A percentile compares a stretch with the other conserved stretches of the same genome.
These are phyloP conservation scores for Cepphus grylle DNA, from an alignment of 2,113 vertebrate genomes.

Conservation along the genomic window DNA sequence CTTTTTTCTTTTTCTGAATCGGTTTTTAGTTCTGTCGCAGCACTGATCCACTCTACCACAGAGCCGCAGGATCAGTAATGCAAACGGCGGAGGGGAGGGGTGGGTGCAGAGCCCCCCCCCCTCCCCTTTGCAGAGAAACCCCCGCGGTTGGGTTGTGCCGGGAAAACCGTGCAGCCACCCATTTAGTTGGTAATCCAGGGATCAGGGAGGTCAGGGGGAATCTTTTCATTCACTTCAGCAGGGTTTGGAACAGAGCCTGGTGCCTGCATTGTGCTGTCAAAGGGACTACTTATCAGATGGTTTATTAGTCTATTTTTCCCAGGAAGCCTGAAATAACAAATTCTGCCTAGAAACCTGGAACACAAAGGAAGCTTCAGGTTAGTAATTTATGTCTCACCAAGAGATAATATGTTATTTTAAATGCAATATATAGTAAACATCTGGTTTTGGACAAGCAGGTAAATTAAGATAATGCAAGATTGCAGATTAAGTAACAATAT, in stretches of 20 bases:
- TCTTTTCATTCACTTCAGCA: constrained; percentile 29
- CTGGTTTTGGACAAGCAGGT: background rate
- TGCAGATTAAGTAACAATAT: background rate
- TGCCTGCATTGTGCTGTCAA: background rate
- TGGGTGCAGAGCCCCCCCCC: background rate
- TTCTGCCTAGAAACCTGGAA: constrained; percentile 49
- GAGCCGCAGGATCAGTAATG: background rate
- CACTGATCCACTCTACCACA: background rate
- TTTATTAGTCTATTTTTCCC: constrained; percentile 58
- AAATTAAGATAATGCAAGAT: background rate
- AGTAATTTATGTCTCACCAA: background rate
- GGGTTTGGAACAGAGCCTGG: constrained; percentile 26
- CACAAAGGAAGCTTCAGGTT: constrained; percentile 33
- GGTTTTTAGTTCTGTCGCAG: background rate
- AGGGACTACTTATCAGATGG: background rate
- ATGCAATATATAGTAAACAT: background rate
- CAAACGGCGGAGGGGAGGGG: background rate
- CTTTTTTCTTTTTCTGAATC: background rate
- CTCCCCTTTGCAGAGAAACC: background rate
- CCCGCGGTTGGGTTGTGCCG: background rate
- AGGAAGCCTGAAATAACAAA: constrained; percentile 62
- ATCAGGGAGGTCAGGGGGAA: constrained; percentile 23
- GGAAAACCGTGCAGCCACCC: background rate
- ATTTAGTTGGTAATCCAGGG: background rate
- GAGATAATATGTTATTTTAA: background rate